Base-by-base conservation (phyloP, 1,140 invertebrate genomes). In the Drosophila pachea region DNA sequence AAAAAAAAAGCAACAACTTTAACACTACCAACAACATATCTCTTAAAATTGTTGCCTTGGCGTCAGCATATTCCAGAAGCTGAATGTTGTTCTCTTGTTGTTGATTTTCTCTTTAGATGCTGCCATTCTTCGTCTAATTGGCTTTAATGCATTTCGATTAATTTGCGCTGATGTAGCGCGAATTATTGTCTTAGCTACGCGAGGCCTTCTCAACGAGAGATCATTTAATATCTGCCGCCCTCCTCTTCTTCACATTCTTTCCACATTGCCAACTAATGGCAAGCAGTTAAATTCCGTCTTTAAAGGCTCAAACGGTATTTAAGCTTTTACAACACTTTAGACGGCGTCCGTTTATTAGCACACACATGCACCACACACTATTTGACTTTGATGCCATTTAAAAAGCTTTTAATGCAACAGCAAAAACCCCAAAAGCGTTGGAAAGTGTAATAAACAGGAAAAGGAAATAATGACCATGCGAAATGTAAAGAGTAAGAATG, bases 91-190 rank as follows among this genome's bases (percentile, higher is more conserved):
- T 42, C 14, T 32, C 61, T 40, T n/a, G 14, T 40, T 55, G 59
- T 33, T 43, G 43, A 11, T 38, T n/a, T 38, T 50, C 29, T 52
- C 9, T 45, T 40, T 40, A 16, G 29, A 14, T 33, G 54, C 11
- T 35, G 53, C n/a, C 36, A 7, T 49, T 38, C 56, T 55, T 54
- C 55, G 49, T 61, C 74, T 83, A 83, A 83, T 83, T 83, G 79
- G 79, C 63, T 71, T 79, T 74, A 83, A 84, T 79, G 79, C 73
- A 66, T 65, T 76, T 78, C 79, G 69, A 83, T 83, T 84, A 84
- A 83, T 84, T 84, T 71, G 68, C 58, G 53, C 68, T 71, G 67
- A 76, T 83, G 75, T 35, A 65, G 73, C 72, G 60, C 12, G 43
- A 75, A 84, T 84, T 74, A 59, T 84, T 83, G 50, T 74, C 49